phyloP scores from a whole-genome alignment of 2,113 vertebrate species.

The Pleuronectes platessa region DNA sequence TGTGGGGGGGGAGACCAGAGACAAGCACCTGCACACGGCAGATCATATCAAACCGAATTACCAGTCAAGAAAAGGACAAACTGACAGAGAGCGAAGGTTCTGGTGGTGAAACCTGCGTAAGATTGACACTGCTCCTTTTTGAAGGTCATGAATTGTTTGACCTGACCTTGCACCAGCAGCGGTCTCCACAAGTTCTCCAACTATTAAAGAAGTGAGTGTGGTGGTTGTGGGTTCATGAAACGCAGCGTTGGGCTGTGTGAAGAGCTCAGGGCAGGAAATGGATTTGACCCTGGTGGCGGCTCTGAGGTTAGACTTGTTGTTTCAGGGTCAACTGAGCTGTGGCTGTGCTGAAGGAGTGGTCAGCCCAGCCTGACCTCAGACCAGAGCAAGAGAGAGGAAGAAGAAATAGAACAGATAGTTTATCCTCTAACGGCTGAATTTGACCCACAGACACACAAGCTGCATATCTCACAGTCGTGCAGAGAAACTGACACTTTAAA shows the following conservation, averaged over 20 bases:
- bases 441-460: conserved; percentile 49
- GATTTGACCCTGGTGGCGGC: conserved; percentile 37
- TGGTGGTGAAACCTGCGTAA: neutral
- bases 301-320: conserved; percentile 23
- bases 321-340: conserved; percentile 47
- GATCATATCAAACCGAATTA: conserved; percentile 41
- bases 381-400: conserved; percentile 1
- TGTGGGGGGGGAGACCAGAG: conserved; percentile 4
- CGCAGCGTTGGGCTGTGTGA: conserved; percentile 26
- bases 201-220: conserved; percentile 26
- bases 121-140: neutral
- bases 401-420: neutral
- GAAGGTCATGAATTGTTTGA: conserved; percentile 19
- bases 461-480: conserved; percentile 37
- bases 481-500: conserved; percentile 28
- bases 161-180: conserved; percentile 33
- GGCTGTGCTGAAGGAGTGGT: conserved; percentile 33
- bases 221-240: conserved; percentile 35
- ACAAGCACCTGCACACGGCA: neutral
- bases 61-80: conserved; percentile 37
- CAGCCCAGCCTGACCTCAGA: conserved; percentile 12
- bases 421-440: conserved; percentile 14
- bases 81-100: neutral
- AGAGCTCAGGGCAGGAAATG: conserved; percentile 41
- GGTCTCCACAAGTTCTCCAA: conserved; percentile 4